Evolutionary conservation across 2,888 invertebrate genomes (phyloP), one percentile per base, ranked within the genome.

Genomic region (Tholera decimalis): DNA sequence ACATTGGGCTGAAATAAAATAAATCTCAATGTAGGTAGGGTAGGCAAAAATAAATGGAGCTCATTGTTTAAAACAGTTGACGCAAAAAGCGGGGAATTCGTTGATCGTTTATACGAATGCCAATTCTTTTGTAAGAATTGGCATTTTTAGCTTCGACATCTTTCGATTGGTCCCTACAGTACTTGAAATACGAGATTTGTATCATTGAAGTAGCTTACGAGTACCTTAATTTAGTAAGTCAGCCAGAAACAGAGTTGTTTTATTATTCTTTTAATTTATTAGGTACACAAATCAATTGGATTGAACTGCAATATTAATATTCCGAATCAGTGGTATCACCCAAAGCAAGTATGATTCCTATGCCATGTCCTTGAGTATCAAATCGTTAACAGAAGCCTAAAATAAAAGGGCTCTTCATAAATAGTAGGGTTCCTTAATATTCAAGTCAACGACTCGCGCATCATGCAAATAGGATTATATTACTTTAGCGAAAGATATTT

Each of bases 381-480:
- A 58, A 75, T 77, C 68, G 58, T 66, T 73, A 72, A 75, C 47
- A 73, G 67, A 70, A 58, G 47, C 71, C 37, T 59, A 73, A 65
- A 62, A 65, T 65, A 46, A 51, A 56, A 62, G 50, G 51, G 47
- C 59, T 46, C 46, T 50, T 64, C 47, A 39, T 65, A 66, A 80
- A 77, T 65, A 70, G 65, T 44, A 41, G 39, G 44, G 41, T 44
- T 57, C 24, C 39, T 86, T 82, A 85, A 79, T 85, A 86, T 87
- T 85, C 85, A 64, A 56, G 68, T 41, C 70, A 72, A 64, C 64
- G 53, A 64, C 74, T 74, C 80, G 67, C 54, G 68, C 58, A 77
- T 69, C 85, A 90, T 91, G 89, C 83, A 91, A 91, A 91, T 90
- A 82, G 75, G 84, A 87, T 87, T 89, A 84, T 83, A 85, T 89